These are phyloP conservation scores for Zoanthus sansibaricus DNA, from an alignment of 92 coral and sea anemone genomes.

Conservation along the genomic window DNA sequence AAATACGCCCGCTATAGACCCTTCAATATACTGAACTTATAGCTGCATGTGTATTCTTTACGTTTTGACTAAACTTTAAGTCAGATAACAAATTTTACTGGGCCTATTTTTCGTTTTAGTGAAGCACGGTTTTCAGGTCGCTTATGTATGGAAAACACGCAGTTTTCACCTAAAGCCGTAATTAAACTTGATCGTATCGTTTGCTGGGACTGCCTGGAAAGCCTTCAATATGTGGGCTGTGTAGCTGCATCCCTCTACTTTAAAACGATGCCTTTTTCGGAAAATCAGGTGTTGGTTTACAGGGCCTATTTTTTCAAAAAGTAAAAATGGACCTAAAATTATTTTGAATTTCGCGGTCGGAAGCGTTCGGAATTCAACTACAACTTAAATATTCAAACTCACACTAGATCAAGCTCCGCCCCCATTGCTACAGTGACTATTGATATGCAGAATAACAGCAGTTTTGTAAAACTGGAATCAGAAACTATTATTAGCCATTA, in stretches of 20 bases:
- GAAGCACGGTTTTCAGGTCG: not conserved
- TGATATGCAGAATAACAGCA: not conserved
- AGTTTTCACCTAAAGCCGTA: not conserved
- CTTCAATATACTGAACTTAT: not conserved
- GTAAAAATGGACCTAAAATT: not conserved
- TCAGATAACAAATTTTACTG: not conserved
- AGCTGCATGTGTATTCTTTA: constrained; percentile 20
- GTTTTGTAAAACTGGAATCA: not conserved
- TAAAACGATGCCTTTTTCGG: not conserved
- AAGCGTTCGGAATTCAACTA: not conserved
- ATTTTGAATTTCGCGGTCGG: constrained; percentile 17
- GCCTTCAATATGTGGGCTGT: not conserved
- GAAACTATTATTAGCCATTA: not conserved
- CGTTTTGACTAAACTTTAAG: not conserved
- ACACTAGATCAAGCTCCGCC: not conserved
- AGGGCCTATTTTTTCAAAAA: not conserved
- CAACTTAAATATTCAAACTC: not conserved
- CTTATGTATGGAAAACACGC: constrained; percentile 5
- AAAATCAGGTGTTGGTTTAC: not conserved
- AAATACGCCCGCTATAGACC: not conserved
- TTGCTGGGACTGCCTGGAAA: not conserved
- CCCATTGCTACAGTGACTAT: not conserved
- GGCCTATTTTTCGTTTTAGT: not conserved
- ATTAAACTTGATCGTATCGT: not conserved
- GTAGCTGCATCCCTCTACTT: constrained; percentile 20